Base-by-base conservation (phyloP, 2,113 vertebrate genomes). In the Gasterosteus aculeatus region DNA sequence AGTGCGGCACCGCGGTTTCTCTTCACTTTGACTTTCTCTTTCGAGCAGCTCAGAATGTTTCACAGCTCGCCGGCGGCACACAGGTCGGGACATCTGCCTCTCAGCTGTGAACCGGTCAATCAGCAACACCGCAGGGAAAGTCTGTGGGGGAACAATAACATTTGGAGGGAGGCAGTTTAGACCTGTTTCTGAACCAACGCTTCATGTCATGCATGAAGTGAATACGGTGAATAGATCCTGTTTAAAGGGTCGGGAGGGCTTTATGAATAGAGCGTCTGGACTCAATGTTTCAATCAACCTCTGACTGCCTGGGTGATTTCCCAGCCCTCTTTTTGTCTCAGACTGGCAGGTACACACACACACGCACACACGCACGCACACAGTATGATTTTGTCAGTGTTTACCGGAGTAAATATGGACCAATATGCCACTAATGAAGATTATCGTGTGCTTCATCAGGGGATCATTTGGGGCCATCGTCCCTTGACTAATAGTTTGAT, bases 61-160 rank as follows among this genome's bases (percentile, higher is more conserved):
- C 67, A 75, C 72, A 75, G 63, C 74, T 78, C 75, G 65, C 41
- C 33, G 15, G 29, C 56, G 22, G 70, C 46, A 78, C 75, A 64
- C 60, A 18, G 47, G 69, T 57, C 78, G 67, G 75, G 77, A 79
- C 81, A 68, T 54, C 75, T 67, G 64, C 63, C 80, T 85, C 76
- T 66, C 71, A 72, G 75, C 76, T 77, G 82, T 79, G 78, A 79
- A 83, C 56, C 82, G 88, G 81, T 72, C 74, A 75, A 77, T 87
- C 74, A 71, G 60, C 38, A 59, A 39, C 67, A 62, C 80, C n/a
- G 61, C 18, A 26, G 71, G 78, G 65, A 80, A 74, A 31, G 51
- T 78, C 71, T 11, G 68, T 58, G 38, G 75, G 73, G 68, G 74
- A 75, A 77, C 42, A 72, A 69, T 66, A 81, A 72, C 59, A 82